These are phyloP conservation scores for Gorsachius magnificus DNA, from an alignment of 2,797 vertebrate species.

Conservation along the genomic window DNA sequence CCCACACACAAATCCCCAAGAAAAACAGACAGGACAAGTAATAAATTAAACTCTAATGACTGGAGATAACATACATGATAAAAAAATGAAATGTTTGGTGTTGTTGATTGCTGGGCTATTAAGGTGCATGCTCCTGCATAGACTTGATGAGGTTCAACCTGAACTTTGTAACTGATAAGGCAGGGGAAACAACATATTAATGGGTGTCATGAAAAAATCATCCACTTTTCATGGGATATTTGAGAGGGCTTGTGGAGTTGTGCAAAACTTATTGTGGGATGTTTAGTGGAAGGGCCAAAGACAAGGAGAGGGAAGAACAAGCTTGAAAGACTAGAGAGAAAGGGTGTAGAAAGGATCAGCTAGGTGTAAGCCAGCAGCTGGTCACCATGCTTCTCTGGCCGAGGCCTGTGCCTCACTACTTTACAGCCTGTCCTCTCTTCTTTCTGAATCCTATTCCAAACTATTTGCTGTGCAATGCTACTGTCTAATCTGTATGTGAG, in stretches of 20 bases:
- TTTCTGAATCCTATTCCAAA: background rate
- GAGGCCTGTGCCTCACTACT: background rate
- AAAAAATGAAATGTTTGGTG: background rate
- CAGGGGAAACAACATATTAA: background rate
- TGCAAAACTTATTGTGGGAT: background rate
- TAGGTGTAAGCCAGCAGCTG: background rate
- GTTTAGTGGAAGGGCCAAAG: background rate
- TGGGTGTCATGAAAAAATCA: background rate
- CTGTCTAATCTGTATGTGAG: background rate
- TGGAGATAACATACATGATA: background rate
- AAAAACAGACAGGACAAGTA: background rate
- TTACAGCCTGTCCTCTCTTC: background rate
- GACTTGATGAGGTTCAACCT: background rate
- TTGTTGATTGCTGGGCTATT: background rate
- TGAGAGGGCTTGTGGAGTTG: background rate
- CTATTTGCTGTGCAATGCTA: background rate
- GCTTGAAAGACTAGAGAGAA: background rate
- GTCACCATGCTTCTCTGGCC: background rate
- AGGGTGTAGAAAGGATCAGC: background rate
- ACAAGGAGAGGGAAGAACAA: background rate
- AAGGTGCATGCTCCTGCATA: background rate
- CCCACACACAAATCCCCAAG: rapidly evolving
- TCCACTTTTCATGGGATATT: background rate
- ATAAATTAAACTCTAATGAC: background rate
- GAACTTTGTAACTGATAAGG: background rate